Evolutionary conservation across 2,113 vertebrate genomes (phyloP), one percentile per base, ranked within the genome.

Genomic region (Sinocyclocheilus maitianheensis): DNA sequence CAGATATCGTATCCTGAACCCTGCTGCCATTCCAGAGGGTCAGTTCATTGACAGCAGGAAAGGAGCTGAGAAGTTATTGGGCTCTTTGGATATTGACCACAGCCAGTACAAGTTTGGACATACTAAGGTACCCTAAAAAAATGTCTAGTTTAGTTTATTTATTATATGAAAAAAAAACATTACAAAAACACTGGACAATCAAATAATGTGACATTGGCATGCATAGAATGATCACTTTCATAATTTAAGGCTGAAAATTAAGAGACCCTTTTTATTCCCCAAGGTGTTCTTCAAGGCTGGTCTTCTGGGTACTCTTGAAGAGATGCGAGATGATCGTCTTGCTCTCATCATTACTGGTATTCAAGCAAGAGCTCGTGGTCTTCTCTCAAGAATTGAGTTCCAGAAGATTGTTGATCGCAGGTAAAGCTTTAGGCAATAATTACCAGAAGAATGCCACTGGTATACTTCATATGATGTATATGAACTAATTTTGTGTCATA

Each of bases 341-440:
- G 94, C 96, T 88, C 93, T 96, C 16, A 96, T 98, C 16, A 96
- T 98, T 43, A 97, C 97, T 37, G 89, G 92, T 34, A 95, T 93
- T 77, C 89, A 98, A 91, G 71, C 97, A 34, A 88, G 90, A 74
- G 93, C 96, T 72, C 94, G 97, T 88, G 97, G 97, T 1, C 88
- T 86, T 89, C 91, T 98, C 53, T 95, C 96, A 91, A 96, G 97
- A 87, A 85, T 94, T 65, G 97, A 97, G 84, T 97, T 95, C 90
- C 94, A 92, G 89, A 98, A 96, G 89, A 98, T 97, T 91, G 92
- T 96, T n/a, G 88, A 92, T 12, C 43, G 43, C 43, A 46, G 43
- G 43, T 46, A 46, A 10, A 46, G 43, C 9, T 46, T 46, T 46
- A 46, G 9, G 43, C 43, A 2, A 46, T 46, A 46, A 46, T 46